These are phyloP conservation scores for Drosophila asahinai DNA, from an alignment of 1,140 invertebrate genomes.

Conservation along the genomic window DNA sequence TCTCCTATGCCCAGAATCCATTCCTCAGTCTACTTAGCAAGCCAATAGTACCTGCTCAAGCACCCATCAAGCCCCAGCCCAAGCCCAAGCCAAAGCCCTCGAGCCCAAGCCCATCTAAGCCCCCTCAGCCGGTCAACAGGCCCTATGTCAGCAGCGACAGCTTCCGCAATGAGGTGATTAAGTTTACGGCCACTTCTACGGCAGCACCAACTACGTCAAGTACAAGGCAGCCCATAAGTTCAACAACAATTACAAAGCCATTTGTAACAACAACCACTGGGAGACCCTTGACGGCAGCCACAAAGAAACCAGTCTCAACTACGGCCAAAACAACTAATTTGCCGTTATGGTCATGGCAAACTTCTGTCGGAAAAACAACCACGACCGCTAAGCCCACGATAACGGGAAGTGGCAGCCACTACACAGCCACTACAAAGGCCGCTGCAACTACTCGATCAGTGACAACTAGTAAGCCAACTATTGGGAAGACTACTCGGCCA, in stretches of 20 bases:
- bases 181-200: slow-evolving; percentile 64
- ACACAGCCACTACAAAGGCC: slow-evolving; percentile 22
- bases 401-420: slow-evolving; percentile 35
- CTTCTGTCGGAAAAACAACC: slow-evolving; percentile 35
- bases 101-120: slow-evolving; percentile 25
- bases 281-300: slow-evolving; percentile 24
- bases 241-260: slow-evolving; percentile 27
- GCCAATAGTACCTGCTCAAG: slow-evolving; percentile 38
- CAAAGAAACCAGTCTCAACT: slow-evolving; percentile 34
- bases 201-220: slow-evolving; percentile 28
- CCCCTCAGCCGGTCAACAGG: slow-evolving; percentile 21
- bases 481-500: background rate
- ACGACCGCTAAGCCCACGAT: slow-evolving; percentile 20
- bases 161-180: slow-evolving; percentile 69
- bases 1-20: slow-evolving; percentile 44
- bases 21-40: slow-evolving; percentile 46
- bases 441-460: slow-evolving; percentile 9
- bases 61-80: slow-evolving; percentile 9
- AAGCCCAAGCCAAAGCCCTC: slow-evolving; percentile 9
- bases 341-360: slow-evolving; percentile 47
- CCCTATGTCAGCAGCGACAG: slow-evolving; percentile 66
- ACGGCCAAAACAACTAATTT: slow-evolving; percentile 21
- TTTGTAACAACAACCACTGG: slow-evolving; percentile 30
- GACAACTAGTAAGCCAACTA: slow-evolving; percentile 10
- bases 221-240: slow-evolving; percentile 14